Base-by-base conservation (phyloP, 2,797 vertebrate species). In the Danio tinwini region DNA sequence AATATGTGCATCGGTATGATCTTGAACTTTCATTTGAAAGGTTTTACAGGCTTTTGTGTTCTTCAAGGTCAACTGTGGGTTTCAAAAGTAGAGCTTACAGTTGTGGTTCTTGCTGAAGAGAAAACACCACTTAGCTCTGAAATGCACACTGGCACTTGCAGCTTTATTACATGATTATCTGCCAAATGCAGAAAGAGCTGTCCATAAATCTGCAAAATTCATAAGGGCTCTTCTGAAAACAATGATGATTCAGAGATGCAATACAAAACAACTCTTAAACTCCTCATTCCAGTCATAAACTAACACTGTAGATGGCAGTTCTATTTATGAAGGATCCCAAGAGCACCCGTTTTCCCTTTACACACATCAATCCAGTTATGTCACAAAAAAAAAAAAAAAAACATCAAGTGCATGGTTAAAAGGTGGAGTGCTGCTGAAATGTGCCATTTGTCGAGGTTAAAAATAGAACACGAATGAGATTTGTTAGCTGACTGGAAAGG, bases 401-500 rank as follows among this genome's bases (percentile, higher is more conserved):
- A 19, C 61, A 40, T 67, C 74, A 10, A 47, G 19, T 14, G 67
- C 47, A 44, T 65, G 29, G 47, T 73, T 76, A 10, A 19, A 67
- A 76, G 68, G 68, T 73, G 62, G 62, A 68, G 55, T 11, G 39
- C 14, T 71, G 76, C 14, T 3, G 44, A 80, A 71, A 77, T 67
- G 59, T 80, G 42, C 58, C 65, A 50, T 61, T 76, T 83, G 58
- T 83, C 17, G 55, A 64, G 80, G 71, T 73, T 85, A 85, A 85
- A 85, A 80, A 83, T 85, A 85, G 82, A 77, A 68, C 47, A 37
- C 19, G 67, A 80, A 85, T 83, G 62, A 72, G 72, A 83, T 85
- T 83, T 82, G 80, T 78, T 79, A 63, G 81, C 47, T 75, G 53
- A 69, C 65, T 78, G 67, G 67, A 76, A 79, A 42, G 65, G 45